Evolutionary conservation across 2,113 vertebrate species (phyloP).

Genomic region (Microtus montanus): DNA sequence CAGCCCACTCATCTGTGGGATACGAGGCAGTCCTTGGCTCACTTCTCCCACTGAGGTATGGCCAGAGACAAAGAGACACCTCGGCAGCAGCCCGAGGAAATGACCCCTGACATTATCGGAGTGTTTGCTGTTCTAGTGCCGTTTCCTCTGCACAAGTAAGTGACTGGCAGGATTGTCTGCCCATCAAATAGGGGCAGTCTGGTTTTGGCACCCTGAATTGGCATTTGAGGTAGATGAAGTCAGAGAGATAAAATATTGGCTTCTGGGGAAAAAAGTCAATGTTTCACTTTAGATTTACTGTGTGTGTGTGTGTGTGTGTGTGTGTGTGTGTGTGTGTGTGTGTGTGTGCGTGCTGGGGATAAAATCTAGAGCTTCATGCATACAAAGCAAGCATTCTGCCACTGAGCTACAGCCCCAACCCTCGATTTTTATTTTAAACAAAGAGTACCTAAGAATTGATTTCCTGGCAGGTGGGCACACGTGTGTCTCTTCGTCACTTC

Average conservation of each 20-base stretch:
- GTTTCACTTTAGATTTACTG: neutral
- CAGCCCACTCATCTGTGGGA: neutral
- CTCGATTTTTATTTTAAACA: conserved; percentile 30
- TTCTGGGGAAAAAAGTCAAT: neutral
- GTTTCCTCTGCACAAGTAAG: neutral
- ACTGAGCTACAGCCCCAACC: neutral
- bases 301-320: neutral
- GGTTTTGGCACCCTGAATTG: neutral
- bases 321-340: neutral
- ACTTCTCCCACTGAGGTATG: neutral
- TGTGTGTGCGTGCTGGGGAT: neutral
- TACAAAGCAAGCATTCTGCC: neutral
- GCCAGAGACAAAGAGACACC: neutral
- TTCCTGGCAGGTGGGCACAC: neutral
- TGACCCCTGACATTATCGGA: neutral
- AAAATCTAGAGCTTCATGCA: neutral
- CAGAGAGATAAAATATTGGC: neutral
- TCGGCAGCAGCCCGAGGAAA: too few relatives aligned
- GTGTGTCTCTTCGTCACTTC: neutral
- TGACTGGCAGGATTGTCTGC: fast-evolving
- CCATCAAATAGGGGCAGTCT: fast-evolving
- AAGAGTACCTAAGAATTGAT: neutral
- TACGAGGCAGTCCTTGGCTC: neutral
- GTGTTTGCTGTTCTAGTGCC: neutral
- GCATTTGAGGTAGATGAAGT: neutral